A percentile compares a stretch with the other conserved stretches of the same genome.
Conservation (phyloP, 2,797 vertebrate genomes). For the Capromys pilorides region DNA sequence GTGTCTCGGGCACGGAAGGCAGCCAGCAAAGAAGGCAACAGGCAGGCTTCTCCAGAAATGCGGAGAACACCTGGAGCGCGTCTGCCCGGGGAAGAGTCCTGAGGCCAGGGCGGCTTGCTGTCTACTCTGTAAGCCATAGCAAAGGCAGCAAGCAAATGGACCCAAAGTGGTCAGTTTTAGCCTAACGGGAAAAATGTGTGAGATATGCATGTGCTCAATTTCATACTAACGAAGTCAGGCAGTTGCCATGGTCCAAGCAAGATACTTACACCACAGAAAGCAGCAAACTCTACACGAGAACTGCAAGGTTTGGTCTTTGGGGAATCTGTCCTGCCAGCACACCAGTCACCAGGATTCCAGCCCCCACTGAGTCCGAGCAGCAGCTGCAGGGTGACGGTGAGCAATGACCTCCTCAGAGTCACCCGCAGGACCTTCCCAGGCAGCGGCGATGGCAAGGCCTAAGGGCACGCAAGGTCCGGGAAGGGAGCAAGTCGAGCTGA, state of each 20-base stretch:
- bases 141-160: not conserved
- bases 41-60: not conserved
- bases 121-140: not conserved
- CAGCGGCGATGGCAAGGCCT: not conserved
- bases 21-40: not conserved
- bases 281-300: not conserved
- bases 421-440: not conserved
- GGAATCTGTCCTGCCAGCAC: not conserved
- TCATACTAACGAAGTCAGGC: not conserved
- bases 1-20: not conserved
- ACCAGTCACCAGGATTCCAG: not conserved
- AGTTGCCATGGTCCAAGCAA: not conserved
- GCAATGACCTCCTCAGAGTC: not conserved
- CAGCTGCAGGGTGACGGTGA: not conserved
- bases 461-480: no score
- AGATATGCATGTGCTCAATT: not conserved
- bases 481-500: not conserved
- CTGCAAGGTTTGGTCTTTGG: not conserved
- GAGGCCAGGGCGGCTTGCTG: not conserved
- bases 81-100: not conserved
- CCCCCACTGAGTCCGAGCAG: not conserved
- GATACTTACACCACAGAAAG: not conserved
- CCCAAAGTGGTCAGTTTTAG: not conserved
- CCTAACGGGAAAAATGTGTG: not conserved
- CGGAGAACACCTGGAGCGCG: not conserved